A percentile compares a stretch with the other conserved stretches of the same genome.
Conservation (phyloP, 2,113 vertebrate genomes). For the Corynorhinus townsendii region DNA sequence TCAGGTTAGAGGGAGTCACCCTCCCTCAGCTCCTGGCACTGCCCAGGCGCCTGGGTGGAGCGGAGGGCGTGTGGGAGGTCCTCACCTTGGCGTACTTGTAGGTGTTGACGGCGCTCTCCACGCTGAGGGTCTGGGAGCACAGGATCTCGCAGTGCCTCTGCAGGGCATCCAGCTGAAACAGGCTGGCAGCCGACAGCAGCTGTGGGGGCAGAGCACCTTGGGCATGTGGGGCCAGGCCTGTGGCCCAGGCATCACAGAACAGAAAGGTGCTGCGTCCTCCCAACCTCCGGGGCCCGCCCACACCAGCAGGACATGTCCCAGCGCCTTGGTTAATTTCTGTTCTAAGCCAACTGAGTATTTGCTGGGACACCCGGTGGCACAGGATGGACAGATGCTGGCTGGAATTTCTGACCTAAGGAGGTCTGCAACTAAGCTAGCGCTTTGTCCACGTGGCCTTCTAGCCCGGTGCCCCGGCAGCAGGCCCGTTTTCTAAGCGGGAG, state of each 20-base stretch:
- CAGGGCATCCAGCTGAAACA: conserved; percentile 91
- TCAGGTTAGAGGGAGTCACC: not conserved
- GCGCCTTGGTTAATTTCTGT: not conserved
- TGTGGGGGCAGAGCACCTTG: conserved; percentile 54
- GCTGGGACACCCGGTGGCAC: not conserved
- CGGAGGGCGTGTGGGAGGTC: fast-evolving
- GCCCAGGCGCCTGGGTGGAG: too few species aligned
- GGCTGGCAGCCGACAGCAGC: conserved; percentile 91
- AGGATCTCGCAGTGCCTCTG: conserved; percentile 95
- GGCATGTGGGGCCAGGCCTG: not conserved
- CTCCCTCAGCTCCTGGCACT: too few species aligned
- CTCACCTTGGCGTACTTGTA: conserved; percentile 96
- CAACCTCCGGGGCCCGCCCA: not conserved
- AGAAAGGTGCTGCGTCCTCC: not conserved
- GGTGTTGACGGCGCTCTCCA: conserved; percentile 90
- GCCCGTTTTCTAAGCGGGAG: not conserved
- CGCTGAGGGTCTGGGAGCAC: conserved; percentile 89
- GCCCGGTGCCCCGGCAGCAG: fast-evolving
- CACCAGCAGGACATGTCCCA: not conserved
- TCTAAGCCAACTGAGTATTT: not conserved
- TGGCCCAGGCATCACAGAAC: not conserved
- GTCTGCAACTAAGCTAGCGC: not conserved
- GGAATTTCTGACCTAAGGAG: not conserved
- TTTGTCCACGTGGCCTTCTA: not conserved
- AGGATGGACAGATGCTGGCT: not conserved